Percentiles rank a stretch among this genome's conserved stretches.
These are phyloP conservation scores for Eulemur mongoz DNA, from an alignment of 2,797 vertebrate species.

Conservation along the genomic window DNA sequence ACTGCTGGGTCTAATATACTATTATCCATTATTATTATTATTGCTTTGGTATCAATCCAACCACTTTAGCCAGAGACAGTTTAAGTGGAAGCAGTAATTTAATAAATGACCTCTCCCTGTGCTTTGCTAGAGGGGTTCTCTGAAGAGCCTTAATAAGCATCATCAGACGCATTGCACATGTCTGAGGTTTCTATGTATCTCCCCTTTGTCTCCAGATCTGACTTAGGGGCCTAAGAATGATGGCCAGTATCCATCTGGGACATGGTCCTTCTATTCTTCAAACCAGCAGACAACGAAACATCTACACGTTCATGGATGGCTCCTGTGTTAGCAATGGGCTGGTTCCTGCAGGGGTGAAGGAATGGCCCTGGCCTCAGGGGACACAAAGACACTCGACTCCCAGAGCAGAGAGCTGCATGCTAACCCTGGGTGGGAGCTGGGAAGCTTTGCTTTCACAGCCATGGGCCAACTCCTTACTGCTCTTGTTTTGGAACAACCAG, in stretches of 20 bases:
- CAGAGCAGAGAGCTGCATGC: not conserved
- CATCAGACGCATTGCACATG: not conserved
- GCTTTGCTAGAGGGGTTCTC: slow-evolving; percentile 41
- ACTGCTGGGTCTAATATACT: not conserved
- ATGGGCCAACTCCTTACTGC: not conserved
- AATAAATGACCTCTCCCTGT: not conserved
- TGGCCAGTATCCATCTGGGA: not conserved
- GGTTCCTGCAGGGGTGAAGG: not conserved
- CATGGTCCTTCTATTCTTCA: not conserved
- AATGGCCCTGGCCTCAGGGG: not conserved
- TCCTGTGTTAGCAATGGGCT: not conserved
- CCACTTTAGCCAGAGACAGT: slow-evolving; percentile 13
- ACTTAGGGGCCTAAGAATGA: not conserved
- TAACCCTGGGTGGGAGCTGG: not conserved
- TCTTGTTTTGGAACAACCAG: not conserved
- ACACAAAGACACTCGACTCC: not conserved
- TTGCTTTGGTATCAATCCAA: slow-evolving; percentile 26
- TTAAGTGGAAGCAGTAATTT: slow-evolving; percentile 47
- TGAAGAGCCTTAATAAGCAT: slow-evolving; percentile 14
- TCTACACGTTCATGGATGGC: not conserved
- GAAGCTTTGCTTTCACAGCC: not conserved
- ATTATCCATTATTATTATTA: not conserved
- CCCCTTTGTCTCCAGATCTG: not conserved
- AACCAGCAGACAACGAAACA: not conserved
- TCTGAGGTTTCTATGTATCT: not conserved